Base-by-base conservation (phyloP, 2,888 invertebrate genomes). In the Amphipoea lucens region DNA sequence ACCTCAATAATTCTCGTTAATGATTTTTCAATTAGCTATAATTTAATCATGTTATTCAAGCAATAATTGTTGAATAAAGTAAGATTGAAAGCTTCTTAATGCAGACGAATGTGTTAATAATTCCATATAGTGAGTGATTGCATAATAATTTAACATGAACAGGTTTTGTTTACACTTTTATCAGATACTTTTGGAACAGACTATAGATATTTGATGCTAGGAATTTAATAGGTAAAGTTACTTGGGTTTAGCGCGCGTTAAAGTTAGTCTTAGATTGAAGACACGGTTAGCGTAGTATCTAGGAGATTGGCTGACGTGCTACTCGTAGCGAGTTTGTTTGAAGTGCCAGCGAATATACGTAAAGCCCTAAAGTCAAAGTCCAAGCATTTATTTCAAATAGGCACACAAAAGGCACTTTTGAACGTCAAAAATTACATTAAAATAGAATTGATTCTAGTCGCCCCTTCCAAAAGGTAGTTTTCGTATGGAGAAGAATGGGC, bases 231-330 rank as follows among this genome's bases (percentile, higher is more conserved):
- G 60, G n/a, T 71, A n/a, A 71, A 71, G 62, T 62, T 62, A 7
- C 4, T 57, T 12, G 6, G 20, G 11, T 12, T 71, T 29, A n/a
- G 42, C n/a, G 11, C 60, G 62, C 11, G 5, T 17, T 40, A n/a
- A 71, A 62, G 42, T 62, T 62, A 20, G n/a, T n/a, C 71, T 62
- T 12, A 42, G 62, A 42, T 62, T 42, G 11, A 71, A 62, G 62
- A 11, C 2, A 71, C 12, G 4, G 2, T 12, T 12, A 71, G 42
- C 6, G 0, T 6, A 42, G 42, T 20, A 62, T 1, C 7, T 62
- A 6, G 6, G 7, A 62, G 6, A 20, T 29, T 42, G 11, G 0
- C 11, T 62, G 17, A 4, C 20, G 40, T 42, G 9, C 17, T 57
- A 40, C 5, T 57, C 3, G 17, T n/a, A 71, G n/a, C 11, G 5